Base-by-base conservation (phyloP, 2,113 vertebrate species). In the Anguilla japonica region DNA sequence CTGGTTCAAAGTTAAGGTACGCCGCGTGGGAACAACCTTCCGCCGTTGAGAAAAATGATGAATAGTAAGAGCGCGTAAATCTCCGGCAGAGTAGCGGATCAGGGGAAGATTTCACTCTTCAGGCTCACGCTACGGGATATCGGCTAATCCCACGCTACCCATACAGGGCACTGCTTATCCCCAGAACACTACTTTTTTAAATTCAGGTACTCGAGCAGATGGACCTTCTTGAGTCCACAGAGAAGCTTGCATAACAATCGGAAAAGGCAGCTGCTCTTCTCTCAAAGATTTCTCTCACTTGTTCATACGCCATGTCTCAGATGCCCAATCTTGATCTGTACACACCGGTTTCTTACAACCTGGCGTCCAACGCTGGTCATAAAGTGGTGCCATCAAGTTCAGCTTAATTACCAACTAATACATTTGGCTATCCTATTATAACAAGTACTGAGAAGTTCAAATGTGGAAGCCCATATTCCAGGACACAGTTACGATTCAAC, bases 1-100 rank as follows among this genome's bases (percentile, higher is more conserved):
- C 89, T 87, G 90, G 87, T 93, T 92, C 90, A 94, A 91, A 93
- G 91, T 88, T 83, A 85, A 91, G 88, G 87, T 86, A 86, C 29
- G 46, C 82, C 89, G 82, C 88, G 90, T 91, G 57, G 89, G 91
- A 93, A 90, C 79, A 93, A 87, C 85, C 87, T 90, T 85, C 81
- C 86, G 85, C 91, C 79, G 79, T 83, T 78, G 83, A 83, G 88
- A 91, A 89, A 84, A 43, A 91, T 91, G 87, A 92, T 88, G 84
- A 92, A 92, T 82, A 67, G 60, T 84, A 71, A 56, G 46, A 83
- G 39, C 41, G 41, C 34, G n/a, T 84, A 83, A n/a, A 34, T n/a
- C 34, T 56, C 14, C 16, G 79, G 85, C 82, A 90, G 93, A 87
- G 91, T 79, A 87, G 83, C 82, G 88, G 91, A 91, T 93, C 85